phyloP scores from a whole-genome alignment of 2,113 vertebrate genomes.

The Tupaia tana region DNA sequence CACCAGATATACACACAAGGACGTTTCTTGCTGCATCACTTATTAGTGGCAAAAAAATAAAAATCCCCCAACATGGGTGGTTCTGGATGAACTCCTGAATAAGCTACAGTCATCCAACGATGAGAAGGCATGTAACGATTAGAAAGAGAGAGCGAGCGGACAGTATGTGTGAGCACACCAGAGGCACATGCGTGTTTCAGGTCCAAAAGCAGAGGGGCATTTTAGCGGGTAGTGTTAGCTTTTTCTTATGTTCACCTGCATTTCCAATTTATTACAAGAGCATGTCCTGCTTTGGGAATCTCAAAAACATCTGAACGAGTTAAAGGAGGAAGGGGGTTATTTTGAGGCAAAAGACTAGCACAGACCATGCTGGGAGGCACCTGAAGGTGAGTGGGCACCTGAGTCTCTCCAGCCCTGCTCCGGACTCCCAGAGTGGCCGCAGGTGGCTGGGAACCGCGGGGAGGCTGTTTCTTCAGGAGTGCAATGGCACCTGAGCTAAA shows the following conservation, averaged over 20 bases:
- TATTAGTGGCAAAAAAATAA: background rate
- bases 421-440: background rate
- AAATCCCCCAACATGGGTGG: background rate
- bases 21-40: background rate
- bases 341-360: background rate
- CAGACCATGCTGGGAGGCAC: background rate
- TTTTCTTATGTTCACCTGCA: background rate
- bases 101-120: background rate
- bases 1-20: background rate
- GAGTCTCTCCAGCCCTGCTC: background rate
- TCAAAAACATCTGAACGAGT: background rate
- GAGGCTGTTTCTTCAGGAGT: background rate
- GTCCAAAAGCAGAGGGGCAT: background rate
- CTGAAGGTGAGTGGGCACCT: background rate
- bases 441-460: background rate
- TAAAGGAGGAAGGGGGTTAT: background rate
- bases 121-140: background rate
- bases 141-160: background rate
- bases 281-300: background rate
- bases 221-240: background rate
- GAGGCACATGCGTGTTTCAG: background rate
- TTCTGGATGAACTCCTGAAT: background rate
- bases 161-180: background rate
- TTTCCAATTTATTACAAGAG: background rate
- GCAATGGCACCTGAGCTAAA: background rate